A percentile compares a stretch with the other conserved stretches of the same genome.
Conservation (phyloP, 2,113 vertebrate genomes). For the Protobothrops mucrosquamatus region DNA sequence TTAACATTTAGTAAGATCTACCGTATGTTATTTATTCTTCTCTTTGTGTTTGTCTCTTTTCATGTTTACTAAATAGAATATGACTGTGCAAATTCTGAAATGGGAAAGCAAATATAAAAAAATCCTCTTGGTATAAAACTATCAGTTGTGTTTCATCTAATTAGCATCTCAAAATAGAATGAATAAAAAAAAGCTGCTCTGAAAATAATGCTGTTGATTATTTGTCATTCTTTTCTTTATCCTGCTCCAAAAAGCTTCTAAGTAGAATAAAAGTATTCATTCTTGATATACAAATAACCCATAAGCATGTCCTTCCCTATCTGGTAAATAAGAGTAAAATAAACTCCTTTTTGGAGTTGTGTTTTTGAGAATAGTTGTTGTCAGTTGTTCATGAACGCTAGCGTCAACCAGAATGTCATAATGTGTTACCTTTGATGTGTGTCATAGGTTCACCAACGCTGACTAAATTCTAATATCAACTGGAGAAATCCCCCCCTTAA, state of each 20-base stretch:
- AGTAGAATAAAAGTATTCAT: background rate
- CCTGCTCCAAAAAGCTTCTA: background rate
- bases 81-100: background rate
- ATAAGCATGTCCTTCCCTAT: background rate
- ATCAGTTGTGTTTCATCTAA: background rate
- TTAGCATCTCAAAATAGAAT: conserved; percentile 11
- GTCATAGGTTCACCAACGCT: background rate
- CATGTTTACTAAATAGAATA: background rate
- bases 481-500: background rate
- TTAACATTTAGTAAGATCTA: background rate
- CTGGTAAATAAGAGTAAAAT: background rate
- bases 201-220: background rate
- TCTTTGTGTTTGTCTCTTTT: background rate
- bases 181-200: background rate
- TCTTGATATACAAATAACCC: background rate
- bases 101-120: background rate
- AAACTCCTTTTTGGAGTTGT: background rate
- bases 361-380: no score
- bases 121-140: background rate
- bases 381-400: background rate
- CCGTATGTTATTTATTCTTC: background rate
- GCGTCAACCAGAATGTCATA: background rate
- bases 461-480: background rate
- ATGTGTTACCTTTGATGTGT: background rate
- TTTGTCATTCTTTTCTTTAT: background rate